Evolutionary conservation across 2,888 invertebrate genomes (phyloP).

Genomic region (Drosophila flavopinicola): DNA sequence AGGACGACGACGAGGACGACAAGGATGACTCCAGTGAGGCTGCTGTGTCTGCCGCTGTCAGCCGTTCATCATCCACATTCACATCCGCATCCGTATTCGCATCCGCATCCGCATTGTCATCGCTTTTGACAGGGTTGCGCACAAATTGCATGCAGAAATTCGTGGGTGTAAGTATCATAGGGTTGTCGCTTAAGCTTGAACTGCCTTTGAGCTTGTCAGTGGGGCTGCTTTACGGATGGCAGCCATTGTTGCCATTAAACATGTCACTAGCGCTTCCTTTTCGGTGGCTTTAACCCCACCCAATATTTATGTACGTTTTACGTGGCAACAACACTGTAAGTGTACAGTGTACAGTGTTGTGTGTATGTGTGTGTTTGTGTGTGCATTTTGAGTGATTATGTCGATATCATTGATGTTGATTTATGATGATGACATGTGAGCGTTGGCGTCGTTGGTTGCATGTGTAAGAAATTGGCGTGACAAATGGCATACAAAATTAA

Average conservation of each 20-base stretch:
- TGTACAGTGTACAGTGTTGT: conserved; percentile 12
- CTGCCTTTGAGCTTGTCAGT: conserved; percentile 6
- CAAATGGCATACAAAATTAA: conserved; percentile 56
- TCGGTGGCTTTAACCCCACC: conserved; percentile 43
- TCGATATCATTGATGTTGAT: conserved; percentile 79
- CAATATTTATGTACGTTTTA: conserved; percentile 61
- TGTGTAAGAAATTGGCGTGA: conserved; percentile 51
- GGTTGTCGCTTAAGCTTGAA: conserved; percentile 54
- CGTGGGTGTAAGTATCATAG: conserved; percentile 66
- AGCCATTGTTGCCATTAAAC: conserved; percentile 71
- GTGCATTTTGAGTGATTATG: conserved; percentile 76
- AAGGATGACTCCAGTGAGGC: conserved; percentile 8
- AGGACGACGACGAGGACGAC: neutral
- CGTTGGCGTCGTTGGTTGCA: conserved; percentile 23
- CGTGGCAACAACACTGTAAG: conserved; percentile 37
- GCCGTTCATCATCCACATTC: conserved; percentile 69
- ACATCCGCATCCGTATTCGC: conserved; percentile 24
- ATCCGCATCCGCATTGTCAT: conserved; percentile 42
- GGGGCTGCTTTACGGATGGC: conserved; percentile 7
- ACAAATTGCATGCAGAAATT: conserved; percentile 75
- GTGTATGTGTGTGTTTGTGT: conserved; percentile 17
- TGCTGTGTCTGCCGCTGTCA: conserved; percentile 57
- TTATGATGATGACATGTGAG: conserved; percentile 72
- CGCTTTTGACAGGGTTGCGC: conserved; percentile 56
- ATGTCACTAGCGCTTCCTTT: conserved; percentile 67